Evolutionary conservation across 2,113 vertebrate species (phyloP), one percentile per base, ranked within the genome.

Genomic region (Abramis brama): DNA sequence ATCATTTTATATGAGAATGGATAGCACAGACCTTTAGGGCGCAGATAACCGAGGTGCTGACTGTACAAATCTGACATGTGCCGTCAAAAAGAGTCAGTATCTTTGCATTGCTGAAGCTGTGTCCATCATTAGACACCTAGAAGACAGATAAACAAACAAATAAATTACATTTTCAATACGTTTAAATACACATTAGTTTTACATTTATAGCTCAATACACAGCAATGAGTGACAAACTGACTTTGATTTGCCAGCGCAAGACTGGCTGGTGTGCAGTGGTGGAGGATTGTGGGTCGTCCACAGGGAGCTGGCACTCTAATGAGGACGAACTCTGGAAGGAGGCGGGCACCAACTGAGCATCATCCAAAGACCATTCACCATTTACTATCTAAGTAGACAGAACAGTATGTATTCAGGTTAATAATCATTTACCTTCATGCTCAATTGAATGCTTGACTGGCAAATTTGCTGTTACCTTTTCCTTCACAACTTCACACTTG

Each of bases 121-220:
- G 93, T 70, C 97, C 97, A 79, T 98, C 97, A 79, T 97, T 98
- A 86, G 98, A 97, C 81, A 98, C 95, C 97, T 98, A 94, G 87
- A 85, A 92, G 11, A 91, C 33, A 36, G 11, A 47, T 50, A 83
- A 62, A 86, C 50, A 83, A 25, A 55, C 8, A 43, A 10, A 77
- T 36, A 11, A 7, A 59, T 4, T 6, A 4, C 5, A 82, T 52
- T 36, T 70, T 50, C 27, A 52, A 66, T 52, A 52, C 15, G 21
- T 21, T 43, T 19, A 0, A 30, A 50, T 9, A 27, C 4, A 43
- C 4, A 4, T 57, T 23, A 57, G 47, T 77, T 77, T 77, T 23
- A 33, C 2, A 55, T 62, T 77, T 33, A 11, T 1, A 80, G 3
- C 6, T 62, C 36, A 60, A 60, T 79, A 55, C 25, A 0, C 25